These are phyloP conservation scores for Trichogramma dendrolimi DNA, from an alignment of 2,888 invertebrate species.

Conservation along the genomic window DNA sequence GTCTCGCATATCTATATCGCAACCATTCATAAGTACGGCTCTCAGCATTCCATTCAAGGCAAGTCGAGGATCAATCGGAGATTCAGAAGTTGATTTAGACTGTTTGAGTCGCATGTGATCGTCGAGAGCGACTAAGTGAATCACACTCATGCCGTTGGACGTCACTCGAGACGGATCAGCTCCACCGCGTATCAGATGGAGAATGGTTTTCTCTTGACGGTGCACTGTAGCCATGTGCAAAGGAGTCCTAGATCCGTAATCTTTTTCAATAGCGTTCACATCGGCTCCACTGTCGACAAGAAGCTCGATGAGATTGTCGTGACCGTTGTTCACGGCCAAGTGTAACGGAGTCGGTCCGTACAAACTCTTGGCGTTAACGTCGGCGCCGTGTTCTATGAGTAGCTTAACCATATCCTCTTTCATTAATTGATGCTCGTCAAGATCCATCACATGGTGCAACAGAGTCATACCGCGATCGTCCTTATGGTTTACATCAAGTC, in stretches of 20 bases:
- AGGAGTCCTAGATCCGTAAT: conserved; percentile 11
- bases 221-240: conserved; percentile 20
- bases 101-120: conserved; percentile 15
- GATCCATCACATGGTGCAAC: conserved; percentile 16
- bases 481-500: conserved; percentile 10
- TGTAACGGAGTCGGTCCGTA: conserved; percentile 19
- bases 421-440: neutral
- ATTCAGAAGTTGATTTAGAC: conserved; percentile 3
- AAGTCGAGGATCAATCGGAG: too few species aligned
- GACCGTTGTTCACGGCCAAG: conserved; percentile 17
- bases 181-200: conserved; percentile 10
- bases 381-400: conserved; percentile 14
- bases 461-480: conserved; percentile 10
- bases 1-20: conserved; percentile 20
- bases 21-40: neutral
- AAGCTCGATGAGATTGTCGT: conserved; percentile 10
- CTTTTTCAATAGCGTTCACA: conserved; percentile 11
- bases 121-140: conserved; percentile 20
- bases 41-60: too few species aligned
- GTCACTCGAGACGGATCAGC: conserved; percentile 14
- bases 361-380: conserved; percentile 11
- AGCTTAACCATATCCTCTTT: conserved; percentile 22
- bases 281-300: conserved; percentile 15
- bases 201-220: conserved; percentile 9
- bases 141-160: conserved; percentile 13